Conservation (phyloP, 2,113 vertebrate genomes). For the Dunckerocampus dactyliophorus region DNA sequence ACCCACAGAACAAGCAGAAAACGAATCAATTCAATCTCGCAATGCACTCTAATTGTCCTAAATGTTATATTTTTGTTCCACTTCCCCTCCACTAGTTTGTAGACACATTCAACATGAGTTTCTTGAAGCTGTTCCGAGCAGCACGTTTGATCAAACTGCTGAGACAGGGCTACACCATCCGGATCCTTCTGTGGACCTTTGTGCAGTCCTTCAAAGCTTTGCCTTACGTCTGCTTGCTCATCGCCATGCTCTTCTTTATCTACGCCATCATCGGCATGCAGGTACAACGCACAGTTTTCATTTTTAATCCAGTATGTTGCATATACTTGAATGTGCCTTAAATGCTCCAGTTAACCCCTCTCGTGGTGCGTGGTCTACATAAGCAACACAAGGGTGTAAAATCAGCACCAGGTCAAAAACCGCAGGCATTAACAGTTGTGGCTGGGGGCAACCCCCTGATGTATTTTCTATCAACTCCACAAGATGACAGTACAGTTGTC, state of each 20-base stretch:
- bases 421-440: no score
- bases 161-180: conserved; percentile 96
- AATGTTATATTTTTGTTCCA: background rate
- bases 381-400: no score
- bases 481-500: no score
- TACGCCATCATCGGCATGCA: conserved; percentile 99
- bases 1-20: no score
- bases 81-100: conserved; percentile 54
- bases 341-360: background rate
- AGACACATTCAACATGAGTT: conserved; percentile 95
- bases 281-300: conserved; percentile 64
- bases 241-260: conserved; percentile 99
- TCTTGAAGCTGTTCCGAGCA: conserved; percentile 94
- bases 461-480: no score
- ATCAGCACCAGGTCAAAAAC: background rate
- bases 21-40: no score
- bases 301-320: background rate
- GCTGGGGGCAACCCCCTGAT: no score
- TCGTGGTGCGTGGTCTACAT: no score
- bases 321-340: background rate
- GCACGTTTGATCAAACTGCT: conserved; percentile 97
- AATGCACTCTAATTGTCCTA: no score
- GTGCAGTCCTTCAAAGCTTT: conserved; percentile 98
- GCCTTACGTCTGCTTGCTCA: conserved; percentile 95
- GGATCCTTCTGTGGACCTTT: conserved; percentile 96